These are phyloP conservation scores for Sternotherus odoratus DNA, from an alignment of 2,797 vertebrate genomes.

Conservation along the genomic window DNA sequence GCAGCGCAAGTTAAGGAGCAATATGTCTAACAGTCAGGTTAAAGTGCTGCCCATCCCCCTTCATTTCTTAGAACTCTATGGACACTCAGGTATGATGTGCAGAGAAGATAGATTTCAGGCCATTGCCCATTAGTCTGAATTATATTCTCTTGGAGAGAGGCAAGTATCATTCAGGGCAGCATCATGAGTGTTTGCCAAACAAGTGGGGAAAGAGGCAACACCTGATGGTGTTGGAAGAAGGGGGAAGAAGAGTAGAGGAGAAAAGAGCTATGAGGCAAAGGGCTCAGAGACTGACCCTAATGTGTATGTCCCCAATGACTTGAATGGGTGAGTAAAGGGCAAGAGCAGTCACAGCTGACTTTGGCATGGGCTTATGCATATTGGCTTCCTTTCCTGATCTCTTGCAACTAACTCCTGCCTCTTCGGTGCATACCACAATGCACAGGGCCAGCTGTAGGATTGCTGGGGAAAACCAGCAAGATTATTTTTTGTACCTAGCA, in stretches of 20 bases:
- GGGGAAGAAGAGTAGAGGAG: background rate
- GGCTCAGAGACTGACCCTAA: background rate
- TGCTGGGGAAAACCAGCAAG: background rate
- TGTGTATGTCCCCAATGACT: background rate
- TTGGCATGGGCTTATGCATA: background rate
- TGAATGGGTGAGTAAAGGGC: background rate
- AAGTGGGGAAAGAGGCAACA: background rate
- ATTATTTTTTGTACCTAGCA: background rate
- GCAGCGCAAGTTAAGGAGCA: background rate
- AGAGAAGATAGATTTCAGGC: background rate
- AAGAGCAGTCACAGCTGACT: background rate
- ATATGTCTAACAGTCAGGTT: background rate
- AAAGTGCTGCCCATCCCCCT: background rate
- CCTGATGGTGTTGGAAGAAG: background rate
- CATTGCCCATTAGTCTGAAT: background rate
- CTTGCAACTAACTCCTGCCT: background rate
- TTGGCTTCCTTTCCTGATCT: accelerated
- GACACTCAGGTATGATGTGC: background rate
- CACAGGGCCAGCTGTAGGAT: background rate
- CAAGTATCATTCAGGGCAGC: background rate
- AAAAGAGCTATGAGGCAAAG: background rate
- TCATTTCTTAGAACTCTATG: background rate
- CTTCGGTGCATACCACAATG: background rate
- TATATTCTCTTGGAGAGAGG: background rate
- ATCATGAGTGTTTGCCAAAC: background rate